phyloP scores from a whole-genome alignment of 1,140 invertebrate genomes.

The Parapsyche elsis region DNA sequence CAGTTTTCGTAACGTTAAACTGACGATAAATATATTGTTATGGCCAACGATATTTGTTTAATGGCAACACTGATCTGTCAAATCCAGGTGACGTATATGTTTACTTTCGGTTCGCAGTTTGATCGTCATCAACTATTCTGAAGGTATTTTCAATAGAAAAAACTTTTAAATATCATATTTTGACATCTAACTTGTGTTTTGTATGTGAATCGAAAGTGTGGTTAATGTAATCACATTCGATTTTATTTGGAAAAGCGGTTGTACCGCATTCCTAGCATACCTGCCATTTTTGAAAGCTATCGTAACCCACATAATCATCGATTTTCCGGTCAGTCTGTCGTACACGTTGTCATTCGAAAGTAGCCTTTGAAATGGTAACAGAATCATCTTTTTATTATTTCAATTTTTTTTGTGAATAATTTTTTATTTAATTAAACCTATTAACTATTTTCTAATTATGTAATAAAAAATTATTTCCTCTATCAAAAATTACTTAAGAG shows the following conservation, averaged over 20 bases:
- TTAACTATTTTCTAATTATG: too few relatives aligned
- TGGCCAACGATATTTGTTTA: background rate
- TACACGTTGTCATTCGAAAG: too few relatives aligned
- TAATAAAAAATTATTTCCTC: too few relatives aligned
- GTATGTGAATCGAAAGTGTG: background rate
- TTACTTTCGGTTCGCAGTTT: too few relatives aligned
- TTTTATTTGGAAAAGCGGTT: background rate
- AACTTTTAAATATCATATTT: background rate
- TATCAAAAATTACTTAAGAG: background rate
- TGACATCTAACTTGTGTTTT: background rate
- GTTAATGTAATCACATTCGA: background rate
- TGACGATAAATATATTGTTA: too few relatives aligned
- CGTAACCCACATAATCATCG: constrained; percentile 8
- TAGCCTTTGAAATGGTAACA: too few relatives aligned
- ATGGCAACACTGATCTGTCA: background rate
- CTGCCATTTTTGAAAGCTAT: background rate
- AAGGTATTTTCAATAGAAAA: too few relatives aligned
- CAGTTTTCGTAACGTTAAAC: too few relatives aligned
- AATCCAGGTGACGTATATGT: background rate
- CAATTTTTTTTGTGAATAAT: too few relatives aligned
- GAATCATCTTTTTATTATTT: too few relatives aligned
- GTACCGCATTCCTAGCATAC: background rate
- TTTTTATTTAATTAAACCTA: too few relatives aligned
- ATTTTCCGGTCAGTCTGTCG: background rate
- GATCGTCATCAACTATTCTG: too few relatives aligned